Evolutionary conservation across 2,797 vertebrate genomes (phyloP).

Genomic region (Otolemur crassicaudatus): DNA sequence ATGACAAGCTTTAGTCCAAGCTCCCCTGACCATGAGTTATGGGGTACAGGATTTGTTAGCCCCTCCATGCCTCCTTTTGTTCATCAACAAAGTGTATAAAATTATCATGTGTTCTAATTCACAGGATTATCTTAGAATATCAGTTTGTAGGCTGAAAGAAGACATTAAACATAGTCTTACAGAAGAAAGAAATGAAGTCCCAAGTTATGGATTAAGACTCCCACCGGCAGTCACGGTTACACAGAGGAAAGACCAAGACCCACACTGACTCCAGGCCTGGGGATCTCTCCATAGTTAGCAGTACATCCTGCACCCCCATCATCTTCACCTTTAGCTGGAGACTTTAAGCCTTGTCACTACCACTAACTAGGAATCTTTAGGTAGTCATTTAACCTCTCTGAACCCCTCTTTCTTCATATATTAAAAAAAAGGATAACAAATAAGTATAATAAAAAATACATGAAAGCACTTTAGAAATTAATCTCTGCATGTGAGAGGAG

Average conservation of each 20-base stretch:
- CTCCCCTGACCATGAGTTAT: background rate
- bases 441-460: background rate
- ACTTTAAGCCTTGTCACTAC: background rate
- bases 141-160: background rate
- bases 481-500: background rate
- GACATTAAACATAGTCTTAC: background rate
- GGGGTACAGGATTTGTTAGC: background rate
- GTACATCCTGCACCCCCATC: background rate
- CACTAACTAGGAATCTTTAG: background rate
- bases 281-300: background rate
- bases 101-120: background rate
- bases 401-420: background rate
- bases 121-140: background rate
- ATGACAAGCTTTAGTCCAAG: background rate
- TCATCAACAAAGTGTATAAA: background rate
- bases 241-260: background rate
- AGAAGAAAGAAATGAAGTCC: background rate
- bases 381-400: background rate
- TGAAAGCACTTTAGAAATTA: background rate
- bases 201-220: background rate
- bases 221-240: background rate
- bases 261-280: background rate
- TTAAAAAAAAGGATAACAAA: background rate
- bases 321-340: background rate
- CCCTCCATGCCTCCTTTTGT: background rate